A percentile compares a stretch with the other conserved stretches of the same genome.
These are phyloP conservation scores for Leptinotarsa haldemani DNA, from an alignment of 2,888 invertebrate species.

Conservation along the genomic window DNA sequence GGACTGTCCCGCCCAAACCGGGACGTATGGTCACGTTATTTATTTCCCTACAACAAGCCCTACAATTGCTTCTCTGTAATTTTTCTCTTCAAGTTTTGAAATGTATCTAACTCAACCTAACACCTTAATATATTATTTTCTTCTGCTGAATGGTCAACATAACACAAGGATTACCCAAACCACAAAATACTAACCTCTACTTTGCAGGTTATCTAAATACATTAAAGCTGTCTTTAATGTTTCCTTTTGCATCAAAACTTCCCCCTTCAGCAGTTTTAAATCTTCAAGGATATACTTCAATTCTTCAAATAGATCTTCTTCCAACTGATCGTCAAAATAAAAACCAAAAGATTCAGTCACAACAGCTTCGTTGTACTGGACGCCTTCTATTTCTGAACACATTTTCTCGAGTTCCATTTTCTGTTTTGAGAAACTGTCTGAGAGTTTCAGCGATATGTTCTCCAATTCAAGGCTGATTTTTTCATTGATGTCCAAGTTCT, in stretches of 20 bases:
- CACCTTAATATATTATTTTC: not conserved
- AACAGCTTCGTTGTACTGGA: constrained; percentile 70
- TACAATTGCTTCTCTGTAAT: too few species aligned
- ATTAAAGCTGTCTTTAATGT: constrained; percentile 55
- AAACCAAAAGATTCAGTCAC: constrained; percentile 75
- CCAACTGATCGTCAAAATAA: constrained; percentile 72
- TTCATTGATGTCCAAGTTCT: constrained; percentile 65
- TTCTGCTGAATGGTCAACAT: not conserved
- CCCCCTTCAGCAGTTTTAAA: constrained; percentile 72
- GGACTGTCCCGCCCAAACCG: too few species aligned
- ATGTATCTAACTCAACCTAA: too few species aligned
- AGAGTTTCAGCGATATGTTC: constrained; percentile 79
- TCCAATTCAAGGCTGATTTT: constrained; percentile 77
- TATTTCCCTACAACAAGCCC: too few species aligned
- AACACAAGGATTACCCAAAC: not conserved
- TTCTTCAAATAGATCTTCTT: constrained; percentile 73
- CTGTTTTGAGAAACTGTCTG: constrained; percentile 76
- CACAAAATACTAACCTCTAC: constrained; percentile 15
- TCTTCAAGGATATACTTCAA: constrained; percentile 75
- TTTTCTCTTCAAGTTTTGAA: too few species aligned
- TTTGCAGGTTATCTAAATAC: constrained; percentile 28
- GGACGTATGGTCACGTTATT: too few species aligned
- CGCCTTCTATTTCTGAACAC: constrained; percentile 75
- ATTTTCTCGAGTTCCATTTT: constrained; percentile 77
- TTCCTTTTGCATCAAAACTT: constrained; percentile 58